Percentiles rank a stretch among this genome's conserved stretches.
Evolutionary conservation across 1,140 invertebrate species (phyloP).

Genomic region (Drosophila orosa): DNA sequence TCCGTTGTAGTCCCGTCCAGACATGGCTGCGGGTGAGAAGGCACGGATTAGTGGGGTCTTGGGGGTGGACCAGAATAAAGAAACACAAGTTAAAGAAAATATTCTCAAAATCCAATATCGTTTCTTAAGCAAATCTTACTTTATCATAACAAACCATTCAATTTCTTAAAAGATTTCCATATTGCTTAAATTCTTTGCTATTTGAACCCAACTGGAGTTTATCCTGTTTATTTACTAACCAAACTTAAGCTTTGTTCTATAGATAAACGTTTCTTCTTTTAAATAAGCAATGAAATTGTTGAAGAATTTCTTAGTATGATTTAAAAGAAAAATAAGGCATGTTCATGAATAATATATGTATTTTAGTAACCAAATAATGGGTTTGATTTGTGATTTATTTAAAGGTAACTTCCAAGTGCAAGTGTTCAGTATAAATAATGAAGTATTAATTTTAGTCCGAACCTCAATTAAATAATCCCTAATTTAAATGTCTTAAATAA

Average conservation of each 20-base stretch:
- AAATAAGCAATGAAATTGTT: neutral
- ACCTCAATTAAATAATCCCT: too few species aligned
- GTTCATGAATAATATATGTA: neutral
- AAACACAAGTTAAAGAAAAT: neutral
- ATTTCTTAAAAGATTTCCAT: neutral
- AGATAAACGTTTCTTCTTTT: neutral
- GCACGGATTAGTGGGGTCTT: neutral
- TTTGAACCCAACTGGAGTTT: neutral
- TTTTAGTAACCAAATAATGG: neutral
- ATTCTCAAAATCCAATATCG: neutral
- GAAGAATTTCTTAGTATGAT: neutral
- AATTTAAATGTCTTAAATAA: neutral
- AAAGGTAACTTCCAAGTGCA: neutral
- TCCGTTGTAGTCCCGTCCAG: constrained; percentile 53
- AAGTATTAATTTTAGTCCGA: too few species aligned
- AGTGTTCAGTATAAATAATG: too few species aligned
- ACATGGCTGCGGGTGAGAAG: constrained; percentile 24
- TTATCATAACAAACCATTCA: neutral
- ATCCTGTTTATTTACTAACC: neutral
- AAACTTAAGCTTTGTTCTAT: neutral
- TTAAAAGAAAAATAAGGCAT: neutral
- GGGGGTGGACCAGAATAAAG: neutral
- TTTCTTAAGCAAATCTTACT: neutral
- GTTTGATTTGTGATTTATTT: neutral
- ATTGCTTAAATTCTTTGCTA: neutral